Evolutionary conservation across 2,113 vertebrate species (phyloP).

Genomic region (Gadus chalcogrammus): DNA sequence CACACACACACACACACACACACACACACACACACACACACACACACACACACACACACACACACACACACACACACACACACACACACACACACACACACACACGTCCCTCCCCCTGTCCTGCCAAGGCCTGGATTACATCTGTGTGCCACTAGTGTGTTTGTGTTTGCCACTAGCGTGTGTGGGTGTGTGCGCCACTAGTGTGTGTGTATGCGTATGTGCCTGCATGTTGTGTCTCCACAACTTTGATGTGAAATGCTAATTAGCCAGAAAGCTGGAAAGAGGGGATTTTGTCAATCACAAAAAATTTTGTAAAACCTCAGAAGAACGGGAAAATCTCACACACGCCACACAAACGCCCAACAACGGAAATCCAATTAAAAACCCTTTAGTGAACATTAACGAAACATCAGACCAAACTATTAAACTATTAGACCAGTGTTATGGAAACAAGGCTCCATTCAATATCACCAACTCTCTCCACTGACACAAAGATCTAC

Average conservation of each 20-base stretch:
- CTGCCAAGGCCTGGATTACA: conserved; percentile 5
- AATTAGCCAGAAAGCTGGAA: conserved; percentile 11
- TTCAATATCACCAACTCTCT: too few relatives aligned
- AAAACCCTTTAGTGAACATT: too few relatives aligned
- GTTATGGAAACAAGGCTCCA: too few relatives aligned
- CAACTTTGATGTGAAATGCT: conserved; percentile 29
- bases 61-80: conserved; percentile 12
- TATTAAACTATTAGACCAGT: too few relatives aligned
- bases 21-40: conserved; percentile 11
- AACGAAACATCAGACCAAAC: too few relatives aligned
- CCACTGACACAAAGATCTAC: too few relatives aligned
- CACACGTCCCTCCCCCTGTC: conserved; percentile 11
- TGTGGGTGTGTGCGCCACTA: conserved; percentile 1
- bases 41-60: conserved; percentile 9
- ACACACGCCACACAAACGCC: too few relatives aligned
- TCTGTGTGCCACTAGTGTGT: conserved; percentile 6
- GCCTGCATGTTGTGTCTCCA: conserved; percentile 17
- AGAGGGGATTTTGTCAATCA: background rate
- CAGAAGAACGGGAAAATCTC: background rate
- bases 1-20: conserved; percentile 9
- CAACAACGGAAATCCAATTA: too few relatives aligned
- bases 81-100: conserved; percentile 14
- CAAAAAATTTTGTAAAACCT: background rate
- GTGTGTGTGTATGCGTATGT: conserved; percentile 15
- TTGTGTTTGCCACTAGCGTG: background rate